A percentile compares a stretch with the other conserved stretches of the same genome.
Conservation (phyloP, 2,888 invertebrate species). For the Notodonta ziczac region DNA sequence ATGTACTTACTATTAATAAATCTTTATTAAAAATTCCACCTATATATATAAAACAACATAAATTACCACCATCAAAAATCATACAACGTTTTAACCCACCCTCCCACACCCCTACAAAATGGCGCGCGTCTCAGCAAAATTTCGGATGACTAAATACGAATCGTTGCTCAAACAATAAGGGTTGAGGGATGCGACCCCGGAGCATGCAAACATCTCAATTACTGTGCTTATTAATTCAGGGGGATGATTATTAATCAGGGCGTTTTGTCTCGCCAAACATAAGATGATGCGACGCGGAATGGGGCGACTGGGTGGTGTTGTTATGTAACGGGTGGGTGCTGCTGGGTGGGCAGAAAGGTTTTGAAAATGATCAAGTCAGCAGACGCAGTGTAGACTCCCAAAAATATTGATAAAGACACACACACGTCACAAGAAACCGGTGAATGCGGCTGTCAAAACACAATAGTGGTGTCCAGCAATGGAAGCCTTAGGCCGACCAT, state of each 20-base stretch:
- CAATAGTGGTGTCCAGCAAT: no score
- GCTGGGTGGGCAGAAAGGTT: no score
- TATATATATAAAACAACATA: not conserved
- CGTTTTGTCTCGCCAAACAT: slow-evolving; percentile 57
- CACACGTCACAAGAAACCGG: no score
- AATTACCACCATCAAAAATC: slow-evolving; percentile 4
- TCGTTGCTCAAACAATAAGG: slow-evolving; percentile 68
- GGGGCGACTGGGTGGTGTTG: slow-evolving; percentile 1
- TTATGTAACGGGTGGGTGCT: no score
- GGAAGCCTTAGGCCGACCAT: no score
- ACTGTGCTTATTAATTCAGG: slow-evolving; percentile 77
- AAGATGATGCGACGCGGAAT: slow-evolving; percentile 6
- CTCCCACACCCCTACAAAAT: slow-evolving; percentile 44
- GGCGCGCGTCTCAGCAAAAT: slow-evolving; percentile 65
- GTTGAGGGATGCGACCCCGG: slow-evolving; percentile 56
- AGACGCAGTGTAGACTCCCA: no score
- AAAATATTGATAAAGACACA: no score
- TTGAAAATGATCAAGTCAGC: no score
- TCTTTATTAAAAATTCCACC: no score
- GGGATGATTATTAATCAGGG: slow-evolving; percentile 66
- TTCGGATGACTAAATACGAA: slow-evolving; percentile 78
- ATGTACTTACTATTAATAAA: no score
- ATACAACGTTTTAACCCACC: not conserved
- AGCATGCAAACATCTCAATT: slow-evolving; percentile 79
- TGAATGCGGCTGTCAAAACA: no score